Evolutionary conservation across 2,888 invertebrate species (phyloP).

Genomic region (Apantesis nais): DNA sequence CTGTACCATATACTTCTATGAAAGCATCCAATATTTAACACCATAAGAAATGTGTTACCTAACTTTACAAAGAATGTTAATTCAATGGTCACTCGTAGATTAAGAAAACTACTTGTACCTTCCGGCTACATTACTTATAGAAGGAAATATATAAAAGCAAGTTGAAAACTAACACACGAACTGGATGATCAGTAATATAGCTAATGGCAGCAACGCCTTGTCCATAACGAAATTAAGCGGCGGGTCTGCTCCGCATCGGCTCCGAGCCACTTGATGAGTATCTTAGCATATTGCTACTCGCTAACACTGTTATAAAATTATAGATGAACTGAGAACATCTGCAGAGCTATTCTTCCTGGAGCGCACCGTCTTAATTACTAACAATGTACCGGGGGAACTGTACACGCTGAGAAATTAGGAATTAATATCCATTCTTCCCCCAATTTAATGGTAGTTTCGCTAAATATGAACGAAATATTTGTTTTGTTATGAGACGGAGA

Average conservation of each 20-base stretch:
- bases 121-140: neutral
- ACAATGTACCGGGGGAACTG: neutral
- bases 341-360: constrained; percentile 22
- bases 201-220: constrained; percentile 52
- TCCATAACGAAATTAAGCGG: constrained; percentile 52
- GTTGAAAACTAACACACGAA: constrained; percentile 40
- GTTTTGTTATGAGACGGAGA: neutral
- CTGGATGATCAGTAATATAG: constrained; percentile 49
- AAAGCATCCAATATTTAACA: too few species aligned
- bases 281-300: constrained; percentile 57
- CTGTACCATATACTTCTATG: too few species aligned
- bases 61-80: neutral
- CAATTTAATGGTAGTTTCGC: neutral
- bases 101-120: neutral
- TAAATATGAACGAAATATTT: constrained; percentile 1
- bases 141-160: constrained; percentile 14
- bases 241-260: constrained; percentile 18
- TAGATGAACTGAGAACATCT: constrained; percentile 26
- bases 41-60: too few species aligned
- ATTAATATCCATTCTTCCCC: neutral
- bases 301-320: constrained; percentile 52
- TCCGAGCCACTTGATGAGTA: constrained; percentile 48
- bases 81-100: too few species aligned
- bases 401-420: neutral
- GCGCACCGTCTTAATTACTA: constrained; percentile 6